A percentile compares a stretch with the other conserved stretches of the same genome.
These are phyloP conservation scores for Calcarius ornatus DNA, from an alignment of 2,113 vertebrate species.

Conservation along the genomic window DNA sequence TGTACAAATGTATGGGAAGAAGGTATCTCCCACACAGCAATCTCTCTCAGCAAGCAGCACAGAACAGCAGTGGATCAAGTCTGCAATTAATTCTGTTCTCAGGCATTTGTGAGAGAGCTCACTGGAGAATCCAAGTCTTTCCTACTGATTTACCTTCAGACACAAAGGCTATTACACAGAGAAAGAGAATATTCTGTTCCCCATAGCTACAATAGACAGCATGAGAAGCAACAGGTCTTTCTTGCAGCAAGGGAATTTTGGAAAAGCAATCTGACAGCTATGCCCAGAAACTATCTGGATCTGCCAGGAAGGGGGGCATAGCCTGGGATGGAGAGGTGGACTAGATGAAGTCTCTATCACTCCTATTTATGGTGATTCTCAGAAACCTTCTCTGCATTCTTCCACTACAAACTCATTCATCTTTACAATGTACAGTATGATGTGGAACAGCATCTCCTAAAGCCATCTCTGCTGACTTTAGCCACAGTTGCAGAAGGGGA, in stretches of 20 bases:
- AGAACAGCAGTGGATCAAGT: background rate
- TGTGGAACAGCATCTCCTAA: background rate
- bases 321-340: background rate
- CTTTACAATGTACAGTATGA: background rate
- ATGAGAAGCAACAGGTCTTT: background rate
- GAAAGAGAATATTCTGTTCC: background rate
- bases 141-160: background rate
- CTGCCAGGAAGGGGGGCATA: background rate
- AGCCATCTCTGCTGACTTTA: background rate
- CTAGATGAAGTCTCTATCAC: background rate
- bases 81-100: background rate
- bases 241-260: background rate
- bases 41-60: background rate
- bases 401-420: background rate
- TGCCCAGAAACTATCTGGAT: background rate
- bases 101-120: background rate
- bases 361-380: background rate
- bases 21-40: background rate
- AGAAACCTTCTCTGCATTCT: background rate
- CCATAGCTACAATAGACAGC: background rate
- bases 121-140: background rate
- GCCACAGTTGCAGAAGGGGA: background rate
- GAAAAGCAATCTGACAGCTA: background rate
- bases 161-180: background rate
- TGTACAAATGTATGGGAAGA: background rate